Evolutionary conservation across 2,888 invertebrate species (phyloP), one percentile per base, ranked within the genome.

Genomic region (Tupiocoris notatus): DNA sequence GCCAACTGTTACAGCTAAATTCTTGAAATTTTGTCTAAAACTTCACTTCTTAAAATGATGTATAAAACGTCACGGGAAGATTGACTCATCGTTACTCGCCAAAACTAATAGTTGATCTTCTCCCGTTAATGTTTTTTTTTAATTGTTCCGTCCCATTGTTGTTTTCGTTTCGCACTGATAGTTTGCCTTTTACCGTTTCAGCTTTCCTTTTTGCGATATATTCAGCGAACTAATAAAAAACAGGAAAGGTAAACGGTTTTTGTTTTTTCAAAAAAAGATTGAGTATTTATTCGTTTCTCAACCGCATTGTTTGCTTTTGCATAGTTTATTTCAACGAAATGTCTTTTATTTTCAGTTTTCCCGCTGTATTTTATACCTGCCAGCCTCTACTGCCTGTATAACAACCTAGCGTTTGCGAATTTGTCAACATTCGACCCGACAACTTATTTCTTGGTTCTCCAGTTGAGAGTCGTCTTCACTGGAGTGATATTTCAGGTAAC

Each of bases 401-500:
- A 98, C 83, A 97, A 97, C 86, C 87, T 98, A 82, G 90, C 95
- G 25, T 97, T 96, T 85, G 87, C 93, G 70, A 97, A 96, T 86
- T 87, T 97, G 81, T 91, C 94, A 12, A 89, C 89, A 73, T 97
- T 95, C 85, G 97, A 97, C 84, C 96, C 97, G 0, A 96, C 97
- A 0, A 95, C 96, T 0, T 97, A 97, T 83, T 96, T 93, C 84
- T 87, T 97, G 76, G 84, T 97, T 61, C 86, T 97, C 6, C 96
- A 97, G 84, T 89, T 97, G 80, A 87, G 97, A 81, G 96, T 97
- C 56, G 95, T 97, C 18, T 88, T 96, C 6, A 97, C 96, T 2
- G 97, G 96, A 54, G 85, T 97, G 74, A 86, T 96, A 61, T 97
- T 94, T 85, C 96, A 96, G 89, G 95, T 95, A 87, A 83, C 81